A percentile compares a stretch with the other conserved stretches of the same genome.
Conservation (phyloP, 2,797 vertebrate genomes). For the Typhlichthys eigenmanni region DNA sequence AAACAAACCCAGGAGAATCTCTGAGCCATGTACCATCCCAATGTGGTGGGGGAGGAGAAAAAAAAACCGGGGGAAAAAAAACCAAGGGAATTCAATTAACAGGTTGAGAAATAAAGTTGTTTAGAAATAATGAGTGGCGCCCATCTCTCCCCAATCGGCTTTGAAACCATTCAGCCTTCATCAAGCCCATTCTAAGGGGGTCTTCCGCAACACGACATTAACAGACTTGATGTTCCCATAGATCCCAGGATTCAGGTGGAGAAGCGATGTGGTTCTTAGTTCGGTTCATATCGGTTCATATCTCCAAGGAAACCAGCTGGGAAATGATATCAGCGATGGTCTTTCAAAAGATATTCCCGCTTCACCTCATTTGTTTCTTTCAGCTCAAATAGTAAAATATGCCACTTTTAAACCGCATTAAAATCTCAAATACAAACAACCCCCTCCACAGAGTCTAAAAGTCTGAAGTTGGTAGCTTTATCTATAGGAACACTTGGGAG, state of each 20-base stretch:
- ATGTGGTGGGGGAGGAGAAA: constrained; percentile 34
- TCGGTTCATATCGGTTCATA: not conserved
- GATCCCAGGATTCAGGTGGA: constrained; percentile 60
- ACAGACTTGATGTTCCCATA: constrained; percentile 51
- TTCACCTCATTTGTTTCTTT: constrained; percentile 60
- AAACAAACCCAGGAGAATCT: constrained; percentile 78
- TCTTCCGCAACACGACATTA: constrained; percentile 41
- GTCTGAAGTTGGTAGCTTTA: constrained; percentile 64
- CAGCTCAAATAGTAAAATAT: constrained; percentile 61
- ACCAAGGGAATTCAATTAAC: constrained; percentile 72
- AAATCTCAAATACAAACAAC: constrained; percentile 72
- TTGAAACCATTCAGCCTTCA: constrained; percentile 56
- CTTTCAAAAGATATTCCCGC: constrained; percentile 63
- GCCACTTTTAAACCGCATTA: constrained; percentile 71
- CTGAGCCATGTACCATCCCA: constrained; percentile 70
- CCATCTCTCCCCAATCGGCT: constrained; percentile 45
- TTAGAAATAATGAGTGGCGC: constrained; percentile 65
- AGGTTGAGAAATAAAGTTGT: constrained; percentile 66
- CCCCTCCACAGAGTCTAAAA: constrained; percentile 64
- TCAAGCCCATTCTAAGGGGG: constrained; percentile 24
- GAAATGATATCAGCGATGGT: constrained; percentile 50
- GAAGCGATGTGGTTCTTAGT: constrained; percentile 44
- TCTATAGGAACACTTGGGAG: constrained; percentile 61
- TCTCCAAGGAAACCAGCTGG: constrained; percentile 62
- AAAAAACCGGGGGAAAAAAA: constrained; percentile 56